A percentile compares a stretch with the other conserved stretches of the same genome.
phyloP scores from a whole-genome alignment of 2,113 vertebrate species.

The Oreochromis tanganicae region DNA sequence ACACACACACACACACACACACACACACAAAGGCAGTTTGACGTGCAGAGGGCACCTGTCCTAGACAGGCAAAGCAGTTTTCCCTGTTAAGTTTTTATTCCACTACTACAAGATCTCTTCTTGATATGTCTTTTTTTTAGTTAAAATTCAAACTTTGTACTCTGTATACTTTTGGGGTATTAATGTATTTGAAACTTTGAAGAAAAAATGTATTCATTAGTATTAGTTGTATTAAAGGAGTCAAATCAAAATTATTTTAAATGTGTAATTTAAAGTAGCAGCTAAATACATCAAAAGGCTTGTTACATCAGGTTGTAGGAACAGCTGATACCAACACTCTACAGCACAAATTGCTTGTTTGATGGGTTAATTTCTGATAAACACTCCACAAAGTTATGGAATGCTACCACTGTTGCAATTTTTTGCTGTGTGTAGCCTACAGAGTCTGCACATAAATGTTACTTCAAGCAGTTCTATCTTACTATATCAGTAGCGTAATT shows the following conservation, averaged over 20 bases:
- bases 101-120: not conserved
- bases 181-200: not conserved
- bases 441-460: not conserved
- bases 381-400: not conserved
- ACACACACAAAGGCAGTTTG: not conserved
- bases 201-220: not conserved
- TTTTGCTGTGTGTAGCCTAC: not conserved
- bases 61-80: slow-evolving; percentile 24
- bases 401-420: not conserved
- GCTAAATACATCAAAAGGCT: not conserved
- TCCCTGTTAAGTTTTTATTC: slow-evolving; percentile 17
- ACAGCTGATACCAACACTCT: not conserved
- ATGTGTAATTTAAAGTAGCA: not conserved
- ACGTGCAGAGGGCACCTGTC: slow-evolving; percentile 40
- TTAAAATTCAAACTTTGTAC: not conserved
- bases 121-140: not conserved
- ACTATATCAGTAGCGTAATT: not conserved
- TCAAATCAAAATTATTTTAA: not conserved
- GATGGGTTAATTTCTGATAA: not conserved
- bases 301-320: not conserved
- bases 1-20: not conserved
- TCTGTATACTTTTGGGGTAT: not conserved
- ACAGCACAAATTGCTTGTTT: not conserved
- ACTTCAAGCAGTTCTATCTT: not conserved
- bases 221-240: not conserved